Base-by-base conservation (phyloP, 2,797 vertebrate species). In the Anomalospiza imberbis region DNA sequence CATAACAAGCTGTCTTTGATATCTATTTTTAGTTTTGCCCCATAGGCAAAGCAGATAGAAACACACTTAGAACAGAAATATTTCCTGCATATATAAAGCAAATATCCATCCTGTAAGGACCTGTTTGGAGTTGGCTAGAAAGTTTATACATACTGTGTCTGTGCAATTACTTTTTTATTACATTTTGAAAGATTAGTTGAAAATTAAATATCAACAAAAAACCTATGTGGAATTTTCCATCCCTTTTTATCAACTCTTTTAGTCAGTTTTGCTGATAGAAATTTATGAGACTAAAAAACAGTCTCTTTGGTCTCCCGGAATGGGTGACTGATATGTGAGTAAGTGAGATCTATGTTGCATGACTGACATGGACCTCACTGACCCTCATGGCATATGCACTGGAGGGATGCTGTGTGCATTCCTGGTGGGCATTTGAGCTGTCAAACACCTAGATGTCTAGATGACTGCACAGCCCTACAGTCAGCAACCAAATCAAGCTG, bases 91-190 rank as follows among this genome's bases (percentile, higher is more conserved):
- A 9, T 76, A 31, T 26, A 63, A 84, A 26, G 31, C 45, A 89
- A 79, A 60, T 86, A 90, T 28, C 50, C 19, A n/a, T 89, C 92
- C 61, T 95, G 95, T 93, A 67, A 80, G 44, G 72, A 92, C 92
- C 34, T 95, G 95, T 82, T 90, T 36, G 38, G 38, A 94, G 38
- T 4, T 93, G 71, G 5, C 55, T 82, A 11, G 31, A 32, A 86
- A 29, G 3, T 79, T 88, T 40, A 50, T 57, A 53, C 4, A 4
- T 38, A 54, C 22, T 61, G 12, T 92, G 29, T 29, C 36, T 17
- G 5, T 62, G 58, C 32, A 91, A 91, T 73, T 74, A 73, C 4
- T 48, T 78, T 92, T 95, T 89, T 86, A 79, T 63, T 55, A 32
- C 38, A 50, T 70, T 88, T 88, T 75, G 38, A 77, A 88, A 79